Conservation (phyloP, 2,113 vertebrate species). For the Callipepla californica region DNA sequence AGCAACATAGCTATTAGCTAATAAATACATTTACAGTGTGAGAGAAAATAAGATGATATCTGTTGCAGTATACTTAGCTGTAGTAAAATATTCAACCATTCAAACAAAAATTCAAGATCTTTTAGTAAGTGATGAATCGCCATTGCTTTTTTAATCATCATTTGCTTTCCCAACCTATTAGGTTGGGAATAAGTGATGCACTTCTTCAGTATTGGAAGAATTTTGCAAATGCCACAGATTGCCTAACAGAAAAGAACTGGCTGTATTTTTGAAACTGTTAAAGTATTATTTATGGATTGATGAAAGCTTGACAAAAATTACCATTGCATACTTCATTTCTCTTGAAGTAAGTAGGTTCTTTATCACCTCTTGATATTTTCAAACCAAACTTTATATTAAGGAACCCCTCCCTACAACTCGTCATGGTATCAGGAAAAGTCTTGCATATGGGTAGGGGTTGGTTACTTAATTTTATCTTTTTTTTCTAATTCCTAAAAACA, state of each 20-base stretch:
- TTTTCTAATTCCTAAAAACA: not conserved
- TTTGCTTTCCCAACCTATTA: not conserved
- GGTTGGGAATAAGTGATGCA: not conserved
- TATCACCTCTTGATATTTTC: not conserved
- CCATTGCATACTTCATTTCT: not conserved
- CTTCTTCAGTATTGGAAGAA: not conserved
- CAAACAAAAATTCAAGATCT: not conserved
- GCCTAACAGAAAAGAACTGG: not conserved
- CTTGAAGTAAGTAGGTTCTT: not conserved
- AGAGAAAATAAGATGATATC: not conserved
- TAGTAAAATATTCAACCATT: not conserved
- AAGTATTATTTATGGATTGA: not conserved
- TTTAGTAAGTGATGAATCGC: not conserved
- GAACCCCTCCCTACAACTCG: not conserved
- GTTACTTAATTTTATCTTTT: not conserved
- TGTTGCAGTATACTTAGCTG: not conserved
- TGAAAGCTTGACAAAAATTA: not conserved
- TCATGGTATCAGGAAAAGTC: not conserved
- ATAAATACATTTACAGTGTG: not conserved
- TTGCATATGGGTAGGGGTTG: not conserved
- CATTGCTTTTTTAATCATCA: not conserved
- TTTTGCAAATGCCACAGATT: not conserved
- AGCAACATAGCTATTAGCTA: not conserved
- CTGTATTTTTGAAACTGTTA: not conserved
- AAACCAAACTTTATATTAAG: not conserved